Conservation (phyloP, 2,797 vertebrate genomes). For the Apogon talboti region DNA sequence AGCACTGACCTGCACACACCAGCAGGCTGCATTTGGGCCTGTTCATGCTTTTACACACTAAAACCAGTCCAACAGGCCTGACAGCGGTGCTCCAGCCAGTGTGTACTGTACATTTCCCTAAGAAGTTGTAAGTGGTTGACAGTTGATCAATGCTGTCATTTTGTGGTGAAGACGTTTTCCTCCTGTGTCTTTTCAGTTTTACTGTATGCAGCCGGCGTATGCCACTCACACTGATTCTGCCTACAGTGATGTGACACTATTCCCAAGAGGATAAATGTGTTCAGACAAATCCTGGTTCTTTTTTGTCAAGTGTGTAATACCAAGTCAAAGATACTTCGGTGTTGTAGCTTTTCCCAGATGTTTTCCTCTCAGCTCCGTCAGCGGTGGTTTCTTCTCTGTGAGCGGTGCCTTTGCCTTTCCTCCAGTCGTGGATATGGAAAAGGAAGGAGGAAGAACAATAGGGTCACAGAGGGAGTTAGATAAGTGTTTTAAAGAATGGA, state of each 20-base stretch:
- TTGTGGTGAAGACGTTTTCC: background rate
- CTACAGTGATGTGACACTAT: background rate
- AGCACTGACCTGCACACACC: too few relatives aligned
- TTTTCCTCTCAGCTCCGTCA: background rate
- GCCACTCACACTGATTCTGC: background rate
- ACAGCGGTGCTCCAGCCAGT: too few relatives aligned
- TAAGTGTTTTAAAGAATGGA: background rate
- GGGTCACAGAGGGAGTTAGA: background rate
- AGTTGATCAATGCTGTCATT: background rate
- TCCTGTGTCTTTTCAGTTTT: background rate
- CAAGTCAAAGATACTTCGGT: slow-evolving; percentile 1
- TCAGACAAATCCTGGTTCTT: background rate
- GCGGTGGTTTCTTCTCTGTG: background rate
- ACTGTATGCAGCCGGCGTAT: background rate
- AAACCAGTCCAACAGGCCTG: too few relatives aligned
- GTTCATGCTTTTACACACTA: too few relatives aligned
- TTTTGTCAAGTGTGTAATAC: slow-evolving; percentile 3
- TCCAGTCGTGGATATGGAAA: background rate
- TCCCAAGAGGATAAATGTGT: background rate
- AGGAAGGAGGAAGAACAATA: background rate
- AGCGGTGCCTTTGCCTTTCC: background rate
- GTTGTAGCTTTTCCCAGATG: background rate
- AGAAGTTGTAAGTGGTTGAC: background rate
- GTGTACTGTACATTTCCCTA: background rate
- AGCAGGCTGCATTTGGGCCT: too few relatives aligned